Evolutionary conservation across 2,888 invertebrate genomes (phyloP), one percentile per base, ranked within the genome.

Genomic region (Calliopum simillimum): DNA sequence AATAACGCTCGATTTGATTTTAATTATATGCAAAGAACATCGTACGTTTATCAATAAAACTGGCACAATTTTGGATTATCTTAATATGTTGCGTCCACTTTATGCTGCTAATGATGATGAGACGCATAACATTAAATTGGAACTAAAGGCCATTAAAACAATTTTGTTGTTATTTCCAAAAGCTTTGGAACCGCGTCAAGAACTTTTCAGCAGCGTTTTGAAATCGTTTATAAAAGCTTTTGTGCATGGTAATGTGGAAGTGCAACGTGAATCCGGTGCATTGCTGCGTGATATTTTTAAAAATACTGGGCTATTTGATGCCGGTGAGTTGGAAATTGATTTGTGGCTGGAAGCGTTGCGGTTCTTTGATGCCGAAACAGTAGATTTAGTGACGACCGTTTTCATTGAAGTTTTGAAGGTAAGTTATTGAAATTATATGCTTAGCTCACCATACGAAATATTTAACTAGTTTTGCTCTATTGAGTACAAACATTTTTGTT

Each of bases 271-370:
- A 81, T 88, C 89, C 4, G 89, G 89, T 69, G 83, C 85, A 61
- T 87, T 90, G 3, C 82, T 92, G 33, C 84, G 85, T 59, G 86
- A 85, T 62, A 88, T 94, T 70, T 88, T 94, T 33, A 88, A 87
- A 76, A 90, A 88, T 70, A 90, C 91, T 0, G 88, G 88, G 5
- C 87, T 92, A 74, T 94, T 94, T 80, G 88, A 88, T 21, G 89
- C 89, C 74, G 87, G 87, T 73, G 77, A 76, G 33, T 75, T 83
- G 69, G 93, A 94, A 85, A 89, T 93, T 53, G 89, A 91, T 80
- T 86, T 93, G 70, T 91, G 93, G 89, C 82, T 92, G 41, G 89
- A 91, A 76, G 81, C 86, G 74, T 71, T 85, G 58, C 69, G 84
- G 58, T 76, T 79, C 77, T 73, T 79, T 65, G 75, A 79, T 73